A percentile compares a stretch with the other conserved stretches of the same genome.
These are phyloP conservation scores for Ageneiosus marmoratus DNA, from an alignment of 2,113 vertebrate genomes.

Conservation along the genomic window DNA sequence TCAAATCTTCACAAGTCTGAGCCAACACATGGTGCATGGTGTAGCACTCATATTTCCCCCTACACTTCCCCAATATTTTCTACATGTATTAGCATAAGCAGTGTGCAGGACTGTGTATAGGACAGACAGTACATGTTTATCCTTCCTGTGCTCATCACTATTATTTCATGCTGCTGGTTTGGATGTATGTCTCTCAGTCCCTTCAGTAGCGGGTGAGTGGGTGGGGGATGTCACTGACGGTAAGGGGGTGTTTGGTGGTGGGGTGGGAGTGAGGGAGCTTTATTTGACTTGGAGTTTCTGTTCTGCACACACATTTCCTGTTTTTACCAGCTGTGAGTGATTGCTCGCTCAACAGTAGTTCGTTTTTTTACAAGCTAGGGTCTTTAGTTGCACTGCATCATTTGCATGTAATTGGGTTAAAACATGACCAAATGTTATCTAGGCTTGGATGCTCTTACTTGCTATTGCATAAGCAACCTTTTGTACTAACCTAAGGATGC, in stretches of 20 bases:
- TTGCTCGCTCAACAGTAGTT: constrained; percentile 45
- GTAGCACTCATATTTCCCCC: not conserved
- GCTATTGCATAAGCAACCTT: not conserved
- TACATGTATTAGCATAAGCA: constrained; percentile 10
- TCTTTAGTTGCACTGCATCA: constrained; percentile 12
- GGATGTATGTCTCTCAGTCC: constrained; percentile 39
- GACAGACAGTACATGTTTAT: constrained; percentile 1
- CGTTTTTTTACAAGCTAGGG: constrained; percentile 7
- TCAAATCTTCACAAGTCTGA: not conserved
- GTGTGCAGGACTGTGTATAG: not conserved
- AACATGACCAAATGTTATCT: not conserved
- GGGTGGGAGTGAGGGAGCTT: constrained; percentile 28
- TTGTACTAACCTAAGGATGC: not conserved
- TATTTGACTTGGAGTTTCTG: constrained; percentile 66
- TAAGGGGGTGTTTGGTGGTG: constrained; percentile 33
- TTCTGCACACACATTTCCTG: constrained; percentile 73
- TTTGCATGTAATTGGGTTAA: not conserved
- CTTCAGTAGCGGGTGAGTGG: constrained; percentile 2
- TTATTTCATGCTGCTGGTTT: constrained; percentile 27
- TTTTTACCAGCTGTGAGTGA: constrained; percentile 67
- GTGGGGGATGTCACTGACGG: constrained; percentile 8
- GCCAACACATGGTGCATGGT: not conserved
- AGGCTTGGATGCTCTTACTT: not conserved
- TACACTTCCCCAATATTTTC: not conserved
- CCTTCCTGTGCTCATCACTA: constrained; percentile 3